Evolutionary conservation across 2,113 vertebrate species (phyloP).

Genomic region (Bos javanicus): DNA sequence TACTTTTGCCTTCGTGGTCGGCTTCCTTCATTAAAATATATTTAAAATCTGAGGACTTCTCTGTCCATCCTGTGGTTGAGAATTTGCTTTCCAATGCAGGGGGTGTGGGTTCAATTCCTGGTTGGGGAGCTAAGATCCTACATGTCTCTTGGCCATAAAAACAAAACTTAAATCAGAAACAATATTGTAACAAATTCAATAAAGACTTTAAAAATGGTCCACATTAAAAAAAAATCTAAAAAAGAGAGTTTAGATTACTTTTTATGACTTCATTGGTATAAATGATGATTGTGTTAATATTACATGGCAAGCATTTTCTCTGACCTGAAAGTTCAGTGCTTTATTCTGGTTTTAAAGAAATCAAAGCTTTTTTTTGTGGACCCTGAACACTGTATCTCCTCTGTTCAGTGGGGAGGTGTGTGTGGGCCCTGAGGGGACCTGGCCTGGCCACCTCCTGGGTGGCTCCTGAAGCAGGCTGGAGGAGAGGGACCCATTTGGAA

Average conservation of each 20-base stretch:
- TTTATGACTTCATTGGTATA: neutral
- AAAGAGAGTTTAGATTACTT: neutral
- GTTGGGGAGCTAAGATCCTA: neutral
- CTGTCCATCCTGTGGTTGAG: neutral
- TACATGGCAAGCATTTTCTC: neutral
- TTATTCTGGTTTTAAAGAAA: slow-evolving; percentile 24
- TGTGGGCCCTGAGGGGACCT: neutral
- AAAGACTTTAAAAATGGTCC: neutral
- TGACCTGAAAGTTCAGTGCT: neutral
- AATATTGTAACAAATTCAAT: neutral
- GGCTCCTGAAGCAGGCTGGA: neutral
- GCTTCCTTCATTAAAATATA: neutral
- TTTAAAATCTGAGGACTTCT: neutral
- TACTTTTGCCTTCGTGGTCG: neutral
- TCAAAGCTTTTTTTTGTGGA: neutral
- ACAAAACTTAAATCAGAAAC: neutral
- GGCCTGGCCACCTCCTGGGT: neutral
- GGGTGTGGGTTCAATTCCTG: neutral
- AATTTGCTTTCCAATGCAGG: neutral
- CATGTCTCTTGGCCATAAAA: neutral
- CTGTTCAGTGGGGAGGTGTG: neutral
- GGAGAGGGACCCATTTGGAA: neutral
- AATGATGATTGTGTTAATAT: neutral
- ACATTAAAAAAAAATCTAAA: neutral
- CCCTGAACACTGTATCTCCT: neutral